A percentile compares a stretch with the other conserved stretches of the same genome.
These are phyloP conservation scores for Fulmarus glacialis DNA, from an alignment of 2,113 vertebrate genomes.

Conservation along the genomic window DNA sequence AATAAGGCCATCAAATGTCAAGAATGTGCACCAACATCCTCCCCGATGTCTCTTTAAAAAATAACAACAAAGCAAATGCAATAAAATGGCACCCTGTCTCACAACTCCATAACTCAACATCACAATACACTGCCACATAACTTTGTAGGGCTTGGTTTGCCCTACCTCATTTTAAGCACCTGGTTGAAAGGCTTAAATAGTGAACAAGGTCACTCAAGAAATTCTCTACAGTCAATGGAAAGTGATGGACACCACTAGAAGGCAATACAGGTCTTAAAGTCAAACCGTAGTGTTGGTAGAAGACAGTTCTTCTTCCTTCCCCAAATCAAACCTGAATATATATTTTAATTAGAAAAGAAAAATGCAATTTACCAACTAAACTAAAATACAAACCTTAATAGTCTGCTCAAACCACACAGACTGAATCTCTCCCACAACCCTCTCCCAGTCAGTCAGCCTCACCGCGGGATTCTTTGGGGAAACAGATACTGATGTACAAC, in stretches of 20 bases:
- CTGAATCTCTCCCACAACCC: not conserved
- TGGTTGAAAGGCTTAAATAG: not conserved
- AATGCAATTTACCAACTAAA: not conserved
- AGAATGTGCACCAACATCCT: not conserved
- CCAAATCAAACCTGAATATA: not conserved
- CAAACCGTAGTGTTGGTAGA: not conserved
- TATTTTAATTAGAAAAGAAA: not conserved
- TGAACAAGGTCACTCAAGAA: not conserved
- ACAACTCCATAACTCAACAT: not conserved
- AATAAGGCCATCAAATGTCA: not conserved
- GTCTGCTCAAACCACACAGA: not conserved
- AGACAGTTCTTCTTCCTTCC: not conserved
- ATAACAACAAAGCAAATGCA: not conserved
- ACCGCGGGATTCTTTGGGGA: accelerated
- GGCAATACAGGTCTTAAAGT: not conserved
- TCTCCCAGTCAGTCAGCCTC: not conserved
- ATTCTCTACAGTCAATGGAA: not conserved
- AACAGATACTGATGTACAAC: not conserved
- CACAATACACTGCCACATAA: not conserved
- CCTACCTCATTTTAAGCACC: not conserved
- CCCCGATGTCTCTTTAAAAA: not conserved
- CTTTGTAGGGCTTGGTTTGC: not conserved
- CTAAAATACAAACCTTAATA: not conserved
- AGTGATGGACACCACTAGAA: not conserved
- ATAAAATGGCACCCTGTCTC: not conserved